Conservation (phyloP, 2,113 vertebrate species). For the Albula goreensis region DNA sequence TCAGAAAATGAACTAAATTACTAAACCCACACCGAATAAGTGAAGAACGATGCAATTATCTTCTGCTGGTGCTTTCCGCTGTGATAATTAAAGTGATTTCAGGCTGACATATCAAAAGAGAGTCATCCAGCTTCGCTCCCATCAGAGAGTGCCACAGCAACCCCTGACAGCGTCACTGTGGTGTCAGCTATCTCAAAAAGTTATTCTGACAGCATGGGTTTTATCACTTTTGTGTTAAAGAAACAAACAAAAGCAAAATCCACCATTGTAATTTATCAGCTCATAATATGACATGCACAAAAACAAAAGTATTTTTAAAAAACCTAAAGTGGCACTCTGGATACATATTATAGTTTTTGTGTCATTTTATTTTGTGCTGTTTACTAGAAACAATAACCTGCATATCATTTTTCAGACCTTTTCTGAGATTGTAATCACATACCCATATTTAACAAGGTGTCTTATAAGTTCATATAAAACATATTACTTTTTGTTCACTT, state of each 20-base stretch:
- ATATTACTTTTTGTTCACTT: no score
- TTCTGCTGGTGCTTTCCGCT: conserved; percentile 59
- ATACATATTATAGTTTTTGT: no score
- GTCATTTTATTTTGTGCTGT: no score
- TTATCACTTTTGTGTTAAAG: not conserved
- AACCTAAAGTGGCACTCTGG: no score
- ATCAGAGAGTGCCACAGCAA: conserved; percentile 39
- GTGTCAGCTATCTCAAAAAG: not conserved
- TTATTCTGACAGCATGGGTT: not conserved
- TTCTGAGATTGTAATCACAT: no score
- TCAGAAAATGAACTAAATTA: conserved; percentile 68
- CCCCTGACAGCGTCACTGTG: not conserved
- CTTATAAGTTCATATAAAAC: no score
- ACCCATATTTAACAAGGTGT: no score
- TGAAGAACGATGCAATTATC: conserved; percentile 75
- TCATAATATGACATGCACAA: not conserved
- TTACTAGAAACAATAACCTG: not conserved
- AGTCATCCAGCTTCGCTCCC: conserved; percentile 53
- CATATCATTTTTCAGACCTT: not conserved
- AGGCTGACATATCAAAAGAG: conserved; percentile 65
- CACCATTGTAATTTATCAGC: not conserved
- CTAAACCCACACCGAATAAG: conserved; percentile 70
- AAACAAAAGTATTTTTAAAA: not conserved
- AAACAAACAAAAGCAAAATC: not conserved
- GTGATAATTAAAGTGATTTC: conserved; percentile 65